A percentile compares a stretch with the other conserved stretches of the same genome.
These are phyloP conservation scores for Tetranychus piercei DNA, from an alignment of 2,888 invertebrate species.

Conservation along the genomic window DNA sequence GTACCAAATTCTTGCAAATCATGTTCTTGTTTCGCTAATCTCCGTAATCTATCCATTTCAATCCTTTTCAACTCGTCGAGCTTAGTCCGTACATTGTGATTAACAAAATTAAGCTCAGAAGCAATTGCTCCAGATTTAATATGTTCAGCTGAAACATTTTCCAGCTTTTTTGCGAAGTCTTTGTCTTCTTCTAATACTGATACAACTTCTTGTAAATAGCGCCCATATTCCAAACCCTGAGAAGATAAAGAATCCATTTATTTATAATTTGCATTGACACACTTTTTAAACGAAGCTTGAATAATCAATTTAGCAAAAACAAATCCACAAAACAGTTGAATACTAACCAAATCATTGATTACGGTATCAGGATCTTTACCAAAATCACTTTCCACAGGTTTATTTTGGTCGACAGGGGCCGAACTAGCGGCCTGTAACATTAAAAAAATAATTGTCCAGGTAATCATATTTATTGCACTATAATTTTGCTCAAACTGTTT, in stretches of 20 bases:
- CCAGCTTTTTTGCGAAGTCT: constrained; percentile 57
- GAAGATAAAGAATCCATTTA: too few relatives aligned
- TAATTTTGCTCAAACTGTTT: too few relatives aligned
- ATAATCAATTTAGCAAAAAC: neutral
- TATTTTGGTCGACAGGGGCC: neutral
- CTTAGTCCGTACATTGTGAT: constrained; percentile 63
- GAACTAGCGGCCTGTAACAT: neutral
- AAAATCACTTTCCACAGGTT: neutral
- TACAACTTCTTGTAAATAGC: constrained; percentile 75
- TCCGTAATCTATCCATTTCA: constrained; percentile 61
- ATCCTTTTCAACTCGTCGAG: constrained; percentile 78
- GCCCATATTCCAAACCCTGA: constrained; percentile 50
- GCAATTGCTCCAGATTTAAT: constrained; percentile 82
- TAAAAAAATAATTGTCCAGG: too few relatives aligned
- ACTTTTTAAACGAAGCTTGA: too few relatives aligned
- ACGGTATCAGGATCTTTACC: neutral
- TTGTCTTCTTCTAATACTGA: constrained; percentile 70
- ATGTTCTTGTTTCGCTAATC: constrained; percentile 46
- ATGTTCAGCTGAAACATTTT: constrained; percentile 60
- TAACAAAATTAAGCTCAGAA: constrained; percentile 64
- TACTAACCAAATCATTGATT: neutral
- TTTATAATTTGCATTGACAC: too few relatives aligned
- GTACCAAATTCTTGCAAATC: constrained; percentile 36
- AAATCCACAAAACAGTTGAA: neutral
- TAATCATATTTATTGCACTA: too few relatives aligned